These are phyloP conservation scores for Meiosimyza platycephala DNA, from an alignment of 2,888 invertebrate genomes.

Conservation along the genomic window DNA sequence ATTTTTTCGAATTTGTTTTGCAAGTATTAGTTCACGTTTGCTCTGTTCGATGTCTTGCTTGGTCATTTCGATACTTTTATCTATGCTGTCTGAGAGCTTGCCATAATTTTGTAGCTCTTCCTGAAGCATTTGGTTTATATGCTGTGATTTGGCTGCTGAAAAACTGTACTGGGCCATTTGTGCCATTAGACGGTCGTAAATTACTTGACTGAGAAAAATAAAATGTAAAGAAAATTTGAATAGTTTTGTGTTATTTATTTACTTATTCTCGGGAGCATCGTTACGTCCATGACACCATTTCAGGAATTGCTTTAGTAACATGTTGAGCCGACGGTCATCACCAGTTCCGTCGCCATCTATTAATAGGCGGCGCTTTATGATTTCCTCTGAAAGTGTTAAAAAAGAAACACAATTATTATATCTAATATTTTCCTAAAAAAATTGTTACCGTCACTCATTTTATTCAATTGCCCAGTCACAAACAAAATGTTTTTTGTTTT, in stretches of 20 bases:
- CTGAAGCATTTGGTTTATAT: constrained; percentile 84
- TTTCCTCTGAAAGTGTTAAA: constrained; percentile 78
- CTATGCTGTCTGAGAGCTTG: constrained; percentile 79
- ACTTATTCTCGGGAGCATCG: constrained; percentile 76
- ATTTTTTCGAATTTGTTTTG: constrained; percentile 89
- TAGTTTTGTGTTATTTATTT: constrained; percentile 48
- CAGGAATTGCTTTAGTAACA: constrained; percentile 83
- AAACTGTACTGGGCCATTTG: constrained; percentile 90
- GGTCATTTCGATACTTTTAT: constrained; percentile 82
- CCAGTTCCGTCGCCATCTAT: constrained; percentile 98
- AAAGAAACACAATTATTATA: not conserved
- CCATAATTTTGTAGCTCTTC: constrained; percentile 87
- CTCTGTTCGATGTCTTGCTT: constrained; percentile 84
- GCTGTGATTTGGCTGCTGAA: constrained; percentile 84
- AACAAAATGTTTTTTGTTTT: too few species aligned
- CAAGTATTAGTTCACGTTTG: constrained; percentile 82
- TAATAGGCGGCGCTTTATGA: constrained; percentile 87
- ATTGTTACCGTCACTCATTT: constrained; percentile 45
- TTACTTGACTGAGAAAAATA: constrained; percentile 71
- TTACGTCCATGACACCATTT: constrained; percentile 81
- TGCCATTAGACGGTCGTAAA: constrained; percentile 83
- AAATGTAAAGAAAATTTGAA: not conserved
- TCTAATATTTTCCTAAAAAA: not conserved
- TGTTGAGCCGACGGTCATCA: constrained; percentile 90
- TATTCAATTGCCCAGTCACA: not conserved